These are phyloP conservation scores for Eurosta solidaginis DNA, from an alignment of 1,140 invertebrate species.

Conservation along the genomic window DNA sequence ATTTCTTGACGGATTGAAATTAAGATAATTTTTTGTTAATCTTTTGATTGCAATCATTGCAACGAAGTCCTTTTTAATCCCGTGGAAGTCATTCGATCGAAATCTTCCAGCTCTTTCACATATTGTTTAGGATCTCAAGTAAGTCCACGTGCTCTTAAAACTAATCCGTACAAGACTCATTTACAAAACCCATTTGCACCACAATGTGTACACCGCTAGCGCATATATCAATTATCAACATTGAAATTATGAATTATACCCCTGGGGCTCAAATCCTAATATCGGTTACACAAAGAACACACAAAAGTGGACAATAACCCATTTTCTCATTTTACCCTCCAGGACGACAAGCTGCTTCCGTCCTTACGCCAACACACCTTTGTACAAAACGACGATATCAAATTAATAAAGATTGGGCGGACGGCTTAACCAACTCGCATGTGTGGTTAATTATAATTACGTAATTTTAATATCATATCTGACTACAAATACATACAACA, in stretches of 20 bases:
- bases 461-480: conserved; percentile 47
- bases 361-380: conserved; percentile 37
- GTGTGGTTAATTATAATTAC: conserved; percentile 60
- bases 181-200: too few species aligned
- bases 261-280: conserved; percentile 46
- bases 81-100: too few species aligned
- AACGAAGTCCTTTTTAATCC: too few species aligned
- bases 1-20: too few species aligned
- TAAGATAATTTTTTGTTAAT: too few species aligned
- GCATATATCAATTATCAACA: conserved; percentile 53
- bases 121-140: too few species aligned
- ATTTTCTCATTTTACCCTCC: not conserved
- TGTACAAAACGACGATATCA: conserved; percentile 34
- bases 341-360: conserved; percentile 11
- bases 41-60: too few species aligned
- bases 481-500: not conserved
- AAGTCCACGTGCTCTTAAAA: too few species aligned
- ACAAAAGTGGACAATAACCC: conserved; percentile 23
- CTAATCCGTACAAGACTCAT: too few species aligned
- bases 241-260: conserved; percentile 57
- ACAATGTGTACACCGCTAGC: too few species aligned
- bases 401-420: not conserved
- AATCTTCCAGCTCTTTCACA: too few species aligned
- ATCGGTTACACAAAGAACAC: conserved; percentile 46
- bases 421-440: conserved; percentile 46